A percentile compares a stretch with the other conserved stretches of the same genome.
These are phyloP conservation scores for Dasyurus viverrinus DNA, from an alignment of 2,113 vertebrate species.

Conservation along the genomic window DNA sequence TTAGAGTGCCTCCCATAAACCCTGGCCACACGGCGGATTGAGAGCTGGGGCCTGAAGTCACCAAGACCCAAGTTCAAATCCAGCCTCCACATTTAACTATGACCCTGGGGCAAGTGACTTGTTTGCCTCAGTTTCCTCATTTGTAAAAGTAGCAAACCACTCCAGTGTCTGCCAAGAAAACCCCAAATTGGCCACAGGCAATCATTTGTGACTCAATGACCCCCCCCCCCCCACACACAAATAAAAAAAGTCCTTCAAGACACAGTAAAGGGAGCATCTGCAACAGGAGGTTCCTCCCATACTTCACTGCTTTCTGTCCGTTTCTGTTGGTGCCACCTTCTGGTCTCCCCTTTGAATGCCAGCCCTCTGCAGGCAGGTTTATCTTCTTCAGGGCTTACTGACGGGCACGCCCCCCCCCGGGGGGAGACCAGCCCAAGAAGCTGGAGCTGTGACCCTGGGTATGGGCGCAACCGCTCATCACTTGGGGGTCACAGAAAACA, in stretches of 20 bases:
- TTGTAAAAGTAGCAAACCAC: background rate
- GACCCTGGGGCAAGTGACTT: background rate
- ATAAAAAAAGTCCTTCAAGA: background rate
- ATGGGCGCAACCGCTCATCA: too few relatives aligned
- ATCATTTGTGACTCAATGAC: background rate
- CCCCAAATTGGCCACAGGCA: background rate
- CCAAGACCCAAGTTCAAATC: background rate
- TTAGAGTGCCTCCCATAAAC: too few relatives aligned
- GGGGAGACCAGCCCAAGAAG: background rate
- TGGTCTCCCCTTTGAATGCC: background rate
- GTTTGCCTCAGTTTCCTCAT: background rate
- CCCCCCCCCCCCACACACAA: too few relatives aligned
- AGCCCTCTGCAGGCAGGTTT: background rate
- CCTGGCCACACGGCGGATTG: background rate
- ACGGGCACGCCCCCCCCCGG: too few relatives aligned
- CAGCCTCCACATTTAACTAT: background rate
- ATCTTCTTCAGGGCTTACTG: too few relatives aligned
- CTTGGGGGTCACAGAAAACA: background rate
- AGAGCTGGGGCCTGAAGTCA: background rate
- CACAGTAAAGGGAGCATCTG: background rate
- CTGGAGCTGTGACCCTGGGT: too few relatives aligned
- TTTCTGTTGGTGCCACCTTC: too few relatives aligned
- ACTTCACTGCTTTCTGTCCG: background rate
- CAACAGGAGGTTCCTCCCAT: too few relatives aligned
- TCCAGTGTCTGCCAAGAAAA: background rate